Evolutionary conservation across 2,888 invertebrate species (phyloP), one percentile per base, ranked within the genome.

Genomic region (Limnephilus rhombicus): DNA sequence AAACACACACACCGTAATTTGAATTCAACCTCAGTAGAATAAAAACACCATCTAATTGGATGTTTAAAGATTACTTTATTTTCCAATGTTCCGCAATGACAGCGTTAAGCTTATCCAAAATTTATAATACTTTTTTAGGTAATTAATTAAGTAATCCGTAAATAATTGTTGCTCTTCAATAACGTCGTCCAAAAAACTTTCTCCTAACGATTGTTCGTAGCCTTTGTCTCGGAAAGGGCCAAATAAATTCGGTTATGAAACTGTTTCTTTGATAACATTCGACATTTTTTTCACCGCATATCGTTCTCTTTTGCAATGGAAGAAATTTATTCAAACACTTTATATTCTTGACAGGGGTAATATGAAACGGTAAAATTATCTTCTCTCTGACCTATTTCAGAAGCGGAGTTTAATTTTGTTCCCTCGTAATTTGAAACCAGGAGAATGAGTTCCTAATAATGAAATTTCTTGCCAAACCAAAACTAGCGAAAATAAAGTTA

Each of bases 331-430:
- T 80, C 80, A 80, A 89, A 80, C 88, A 89, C 80, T 89, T 89
- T 89, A 80, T 80, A 89, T 89, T 89, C 88, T 89, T 89, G 80
- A 89, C 80, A 89, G 80, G 80, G 80, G 88, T 89, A 89, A 80
- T 80, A 89, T 80, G 41, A 89, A 89, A 80, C 80, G n/a, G 80
- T 89, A 80, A 89, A 37, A 89, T 89, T 80, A 89, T 89, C 88
- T 80, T 37, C 80, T 88, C 80, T 37, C 80, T 88, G 88, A 88
- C 88, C 88, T 88, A 88, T 88, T 88, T 88, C 37, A 88, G 37
- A 34, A 88, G 34, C 88, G 68, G 37, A 34, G 34, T 88, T 88
- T 88, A 88, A 89, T 37, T 80, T 41, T 80, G 88, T 80, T 89
- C 80, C 13, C 68, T 5, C 3, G 37, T 80, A 68, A 89, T 68